Percentiles rank a stretch among this genome's conserved stretches.
phyloP scores from a whole-genome alignment of 2,113 vertebrate species.

The chimpanzee (Pan troglodytes) region NHGRI_mPanTro3-v2.1_pri NC_072413.2:28526501-28527000 shows the following conservation, averaged over 20 bases:
- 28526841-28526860: not conserved
- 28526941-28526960: not conserved
- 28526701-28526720: constrained; percentile 28
- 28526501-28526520: constrained; percentile 50
- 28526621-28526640: constrained; percentile 32
- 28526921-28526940: not conserved
- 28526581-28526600: constrained; percentile 10
- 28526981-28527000: not conserved
- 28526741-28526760: not conserved
- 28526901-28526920: not conserved
- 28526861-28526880: constrained; percentile 27
- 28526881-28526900: not conserved
- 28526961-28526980: not conserved
- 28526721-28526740: not conserved
- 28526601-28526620: not conserved
- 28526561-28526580: not conserved
- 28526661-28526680: constrained; percentile 30
- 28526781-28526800: not conserved
- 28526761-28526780: constrained; percentile 1
- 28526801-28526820: not conserved
- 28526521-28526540: constrained; percentile 54
- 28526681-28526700: constrained; percentile 27
- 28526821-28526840: not conserved
- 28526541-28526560: not conserved
- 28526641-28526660: not conserved